phyloP scores from a whole-genome alignment of 2,797 vertebrate species.

The Onychomys arenicola region DNA sequence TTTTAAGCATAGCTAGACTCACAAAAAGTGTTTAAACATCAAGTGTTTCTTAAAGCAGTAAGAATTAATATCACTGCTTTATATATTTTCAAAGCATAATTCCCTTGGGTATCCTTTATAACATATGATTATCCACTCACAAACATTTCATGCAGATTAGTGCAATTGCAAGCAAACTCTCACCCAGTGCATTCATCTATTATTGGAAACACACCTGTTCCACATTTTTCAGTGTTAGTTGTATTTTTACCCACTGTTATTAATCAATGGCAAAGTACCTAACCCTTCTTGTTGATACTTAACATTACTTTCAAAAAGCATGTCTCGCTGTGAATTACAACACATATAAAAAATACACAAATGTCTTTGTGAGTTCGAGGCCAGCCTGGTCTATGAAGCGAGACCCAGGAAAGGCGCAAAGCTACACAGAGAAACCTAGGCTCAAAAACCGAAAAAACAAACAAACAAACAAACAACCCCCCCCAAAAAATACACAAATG shows the following conservation, averaged over 20 bases:
- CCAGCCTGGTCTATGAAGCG: no score
- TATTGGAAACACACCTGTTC: not conserved
- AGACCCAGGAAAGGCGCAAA: no score
- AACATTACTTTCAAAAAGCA: not conserved
- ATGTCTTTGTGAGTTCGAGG: no score
- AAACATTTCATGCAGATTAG: conserved; percentile 24
- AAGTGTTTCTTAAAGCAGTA: not conserved
- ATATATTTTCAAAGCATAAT: not conserved
- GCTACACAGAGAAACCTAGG: no score
- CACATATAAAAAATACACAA: not conserved
- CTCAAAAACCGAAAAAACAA: no score
- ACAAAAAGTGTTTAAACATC: not conserved
- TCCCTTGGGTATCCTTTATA: not conserved
- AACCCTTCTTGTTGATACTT: not conserved
- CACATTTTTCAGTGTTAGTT: not conserved
- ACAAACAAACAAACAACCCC: no score
- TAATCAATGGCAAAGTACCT: not conserved
- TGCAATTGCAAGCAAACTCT: not conserved
- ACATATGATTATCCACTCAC: not conserved
- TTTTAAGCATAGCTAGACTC: not conserved
- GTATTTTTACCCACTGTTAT: not conserved
- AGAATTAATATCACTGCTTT: not conserved
- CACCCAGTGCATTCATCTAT: not conserved
- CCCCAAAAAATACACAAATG: not conserved
- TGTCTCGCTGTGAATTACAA: not conserved